Base-by-base conservation (phyloP, 64 coral and sea anemone species). In the Anthopleura sola region DNA sequence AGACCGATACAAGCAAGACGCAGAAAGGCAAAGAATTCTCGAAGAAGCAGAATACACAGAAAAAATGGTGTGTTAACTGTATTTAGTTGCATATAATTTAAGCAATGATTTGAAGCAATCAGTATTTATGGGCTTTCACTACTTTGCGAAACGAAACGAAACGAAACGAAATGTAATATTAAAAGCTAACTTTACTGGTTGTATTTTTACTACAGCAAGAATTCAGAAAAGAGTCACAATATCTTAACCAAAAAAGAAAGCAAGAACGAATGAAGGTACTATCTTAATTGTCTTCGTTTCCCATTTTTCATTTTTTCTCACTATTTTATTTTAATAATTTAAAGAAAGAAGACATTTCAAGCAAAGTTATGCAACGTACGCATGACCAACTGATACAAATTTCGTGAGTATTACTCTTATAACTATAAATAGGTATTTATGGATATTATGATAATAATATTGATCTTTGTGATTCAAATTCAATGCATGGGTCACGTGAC, bases 31-130 rank as follows among this genome's bases (percentile, higher is more conserved):
- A 57, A 91, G 86, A 58, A 84, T 90, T 37, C 77, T 23, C 16
- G 89, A 95, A 85, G 81, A 91, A 31, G 46, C 57, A n/a, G 66
- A 95, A 12, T 91, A 95, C 80, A 40, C 84, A 46, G 56, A 88
- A 50, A 88, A 38, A 88, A 78, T 90, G 75, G 92, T 94, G 14
- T 84, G 92, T 87, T 24, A 40, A 83, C 21, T 62, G 58, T 62
- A 16, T 21, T 44, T 44, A 44, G 40, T n/a, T n/a, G n/a, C n/a
- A n/a, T n/a, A n/a, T n/a, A n/a, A n/a, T n/a, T n/a, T n/a, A n/a
- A n/a, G n/a, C n/a, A n/a, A 44, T 44, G 40, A 6, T 44, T 44
- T 44, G 40, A 44, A 44, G 40, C 40, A 44, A 44, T 44, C 1
- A 3, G 40, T 44, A 44, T n/a, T n/a, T n/a, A n/a, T n/a, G n/a